Base-by-base conservation (phyloP, 2,797 vertebrate species). In the Pseudochromis fuscus region DNA sequence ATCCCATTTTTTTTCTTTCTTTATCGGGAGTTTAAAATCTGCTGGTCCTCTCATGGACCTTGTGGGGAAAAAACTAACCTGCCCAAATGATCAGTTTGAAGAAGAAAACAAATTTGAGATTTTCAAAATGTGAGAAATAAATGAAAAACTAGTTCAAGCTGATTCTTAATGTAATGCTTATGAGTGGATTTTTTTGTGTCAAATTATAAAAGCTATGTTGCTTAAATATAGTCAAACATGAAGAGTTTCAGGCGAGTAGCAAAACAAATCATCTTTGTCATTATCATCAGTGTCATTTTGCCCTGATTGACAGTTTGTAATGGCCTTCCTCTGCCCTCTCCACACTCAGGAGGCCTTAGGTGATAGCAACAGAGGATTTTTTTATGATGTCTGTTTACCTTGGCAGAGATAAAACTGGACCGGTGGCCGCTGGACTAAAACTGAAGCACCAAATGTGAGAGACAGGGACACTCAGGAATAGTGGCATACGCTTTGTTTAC, bases 401-500 rank as follows among this genome's bases (percentile, higher is more conserved):
- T 83, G 81, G 73, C 81, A 67, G 35, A 56, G 52, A 45, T 38
- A 23, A 71, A 76, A 62, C 65, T 74, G 68, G 77, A 77, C 72
- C 24, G 30, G 33, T 60, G 46, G 61, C 71, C 76, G 72, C 53
- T 42, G 59, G 49, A 40, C 60, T 48, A 44, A 74, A 75, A 53
- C 66, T 59, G 56, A 71, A 78, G 64, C 16, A 12, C 60, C 52
- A 66, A 60, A 56, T 79, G 60, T 80, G 67, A 82, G 68, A 72
- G 77, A 75, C 16, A 2, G 67, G 69, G 48, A 42, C 65, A 58
- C 67, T 69, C 60, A 24, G 72, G 52, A 57, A 77, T 55, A 27
- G 64, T 49, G 56, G 58, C 58, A 25, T 56, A 64, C 18, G 40
- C 45, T 78, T 75, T 81, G 73, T 84, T 85, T 85, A 71, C 70